Conservation (phyloP, 2,888 invertebrate species). For the Ptycholaimellus sp. region DNA sequence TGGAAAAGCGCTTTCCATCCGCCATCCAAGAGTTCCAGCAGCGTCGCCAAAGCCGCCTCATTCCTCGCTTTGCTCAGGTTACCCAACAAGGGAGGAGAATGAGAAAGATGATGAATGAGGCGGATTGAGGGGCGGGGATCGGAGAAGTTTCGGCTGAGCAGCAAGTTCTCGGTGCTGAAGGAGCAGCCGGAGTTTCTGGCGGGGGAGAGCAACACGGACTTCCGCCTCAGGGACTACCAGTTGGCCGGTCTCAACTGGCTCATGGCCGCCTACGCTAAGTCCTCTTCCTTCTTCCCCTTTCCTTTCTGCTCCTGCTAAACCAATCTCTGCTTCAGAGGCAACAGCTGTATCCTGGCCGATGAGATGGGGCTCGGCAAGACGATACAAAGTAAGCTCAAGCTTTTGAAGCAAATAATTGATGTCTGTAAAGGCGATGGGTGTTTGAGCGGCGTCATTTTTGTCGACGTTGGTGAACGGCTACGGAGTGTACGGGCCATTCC, state of each 20-base stretch:
- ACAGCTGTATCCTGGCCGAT: slow-evolving; percentile 91
- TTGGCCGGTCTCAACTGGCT: slow-evolving; percentile 97
- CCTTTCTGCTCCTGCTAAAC: no score
- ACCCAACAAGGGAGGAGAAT: no score
- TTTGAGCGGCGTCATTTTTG: slow-evolving; percentile 83
- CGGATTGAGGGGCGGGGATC: no score
- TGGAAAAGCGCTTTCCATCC: slow-evolving; percentile 55
- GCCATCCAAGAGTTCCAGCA: slow-evolving; percentile 58
- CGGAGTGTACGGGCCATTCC: slow-evolving; percentile 75
- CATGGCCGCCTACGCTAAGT: slow-evolving; percentile 83
- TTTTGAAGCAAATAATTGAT: no score
- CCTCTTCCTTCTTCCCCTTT: no score
- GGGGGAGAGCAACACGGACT: slow-evolving; percentile 63
- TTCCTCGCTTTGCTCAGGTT: no score
- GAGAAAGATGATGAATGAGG: no score
- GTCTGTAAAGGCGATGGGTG: no score
- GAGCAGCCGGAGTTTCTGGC: slow-evolving; percentile 66
- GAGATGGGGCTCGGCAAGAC: slow-evolving; percentile 99
- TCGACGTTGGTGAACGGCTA: slow-evolving; percentile 71
- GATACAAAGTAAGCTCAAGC: no score
- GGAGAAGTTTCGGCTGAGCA: no score
- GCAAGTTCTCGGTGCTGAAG: slow-evolving; percentile 70
- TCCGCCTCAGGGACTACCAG: slow-evolving; percentile 57
- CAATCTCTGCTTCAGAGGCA: slow-evolving; percentile 42
- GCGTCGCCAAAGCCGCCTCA: no score